These are phyloP conservation scores for Valencia hispanica DNA, from an alignment of 2,797 vertebrate species.

Conservation along the genomic window DNA sequence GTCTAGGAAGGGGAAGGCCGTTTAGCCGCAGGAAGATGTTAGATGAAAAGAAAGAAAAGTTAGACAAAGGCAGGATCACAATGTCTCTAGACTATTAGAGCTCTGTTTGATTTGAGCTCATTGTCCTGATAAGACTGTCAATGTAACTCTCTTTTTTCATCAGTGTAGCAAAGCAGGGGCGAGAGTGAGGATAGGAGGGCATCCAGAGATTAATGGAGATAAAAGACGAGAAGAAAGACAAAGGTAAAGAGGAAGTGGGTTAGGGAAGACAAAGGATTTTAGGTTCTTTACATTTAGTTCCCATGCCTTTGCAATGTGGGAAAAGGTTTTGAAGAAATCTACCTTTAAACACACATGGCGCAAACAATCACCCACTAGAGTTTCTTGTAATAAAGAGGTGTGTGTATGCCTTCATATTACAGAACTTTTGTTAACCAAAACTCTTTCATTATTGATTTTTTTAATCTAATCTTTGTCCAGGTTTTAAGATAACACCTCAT, in stretches of 20 bases:
- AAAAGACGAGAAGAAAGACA: background rate
- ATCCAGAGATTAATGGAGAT: constrained; percentile 4
- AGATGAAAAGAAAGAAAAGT: constrained; percentile 21
- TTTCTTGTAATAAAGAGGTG: constrained; percentile 1
- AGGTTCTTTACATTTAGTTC: constrained; percentile 60
- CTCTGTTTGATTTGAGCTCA: constrained; percentile 81
- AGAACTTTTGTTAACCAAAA: background rate
- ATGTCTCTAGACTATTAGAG: constrained; percentile 79
- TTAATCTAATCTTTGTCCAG: background rate
- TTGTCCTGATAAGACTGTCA: constrained; percentile 80
- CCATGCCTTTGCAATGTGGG: constrained; percentile 75
- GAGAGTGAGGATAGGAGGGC: background rate
- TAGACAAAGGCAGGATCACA: constrained; percentile 65
- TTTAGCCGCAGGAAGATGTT: constrained; percentile 55
- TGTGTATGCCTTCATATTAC: background rate
- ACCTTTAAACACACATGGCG: constrained; percentile 25
- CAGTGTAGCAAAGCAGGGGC: background rate
- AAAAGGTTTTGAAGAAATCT: constrained; percentile 75
- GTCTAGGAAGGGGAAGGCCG: background rate
- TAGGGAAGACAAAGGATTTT: constrained; percentile 14
- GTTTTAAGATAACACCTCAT: background rate
- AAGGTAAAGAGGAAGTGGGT: constrained; percentile 32
- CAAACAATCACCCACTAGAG: background rate
- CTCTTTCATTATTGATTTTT: background rate
- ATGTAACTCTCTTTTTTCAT: constrained; percentile 64